phyloP scores from a whole-genome alignment of 2,113 vertebrate species.

The Bubo scandiacus region DNA sequence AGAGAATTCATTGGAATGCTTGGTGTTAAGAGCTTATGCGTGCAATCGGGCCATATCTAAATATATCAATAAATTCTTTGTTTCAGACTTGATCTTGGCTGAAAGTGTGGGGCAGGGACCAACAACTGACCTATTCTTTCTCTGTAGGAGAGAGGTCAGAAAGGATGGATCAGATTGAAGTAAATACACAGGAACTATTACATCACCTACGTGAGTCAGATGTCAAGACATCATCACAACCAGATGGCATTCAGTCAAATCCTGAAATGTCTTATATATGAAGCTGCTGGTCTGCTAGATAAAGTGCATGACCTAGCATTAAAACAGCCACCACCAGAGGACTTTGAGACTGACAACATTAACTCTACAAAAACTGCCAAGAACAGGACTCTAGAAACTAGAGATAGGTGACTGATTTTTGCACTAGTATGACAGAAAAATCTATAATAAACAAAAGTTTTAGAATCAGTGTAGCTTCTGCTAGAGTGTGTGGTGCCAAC shows the following conservation, averaged over 20 bases:
- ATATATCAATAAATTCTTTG: neutral
- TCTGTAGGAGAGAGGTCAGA: neutral
- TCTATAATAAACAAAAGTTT: neutral
- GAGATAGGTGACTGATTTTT: neutral
- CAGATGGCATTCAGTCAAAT: neutral
- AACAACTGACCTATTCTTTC: neutral
- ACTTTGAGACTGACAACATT: neutral
- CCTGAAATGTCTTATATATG: neutral
- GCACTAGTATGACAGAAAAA: neutral
- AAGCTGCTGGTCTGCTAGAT: neutral
- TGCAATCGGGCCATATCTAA: neutral
- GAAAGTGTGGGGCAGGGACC: neutral
- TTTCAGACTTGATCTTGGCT: neutral
- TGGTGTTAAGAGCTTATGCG: neutral
- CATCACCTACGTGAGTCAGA: neutral
- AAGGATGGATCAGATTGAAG: neutral
- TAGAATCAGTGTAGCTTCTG: neutral
- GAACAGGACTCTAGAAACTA: neutral
- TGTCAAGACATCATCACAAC: neutral
- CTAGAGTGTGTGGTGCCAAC: neutral
- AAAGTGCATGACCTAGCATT: neutral
- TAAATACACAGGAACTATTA: neutral
- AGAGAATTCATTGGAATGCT: neutral
- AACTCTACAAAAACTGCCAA: neutral
- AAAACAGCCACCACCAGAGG: neutral